Conservation (phyloP, 2,113 vertebrate genomes). For the Phaetusa simplex region DNA sequence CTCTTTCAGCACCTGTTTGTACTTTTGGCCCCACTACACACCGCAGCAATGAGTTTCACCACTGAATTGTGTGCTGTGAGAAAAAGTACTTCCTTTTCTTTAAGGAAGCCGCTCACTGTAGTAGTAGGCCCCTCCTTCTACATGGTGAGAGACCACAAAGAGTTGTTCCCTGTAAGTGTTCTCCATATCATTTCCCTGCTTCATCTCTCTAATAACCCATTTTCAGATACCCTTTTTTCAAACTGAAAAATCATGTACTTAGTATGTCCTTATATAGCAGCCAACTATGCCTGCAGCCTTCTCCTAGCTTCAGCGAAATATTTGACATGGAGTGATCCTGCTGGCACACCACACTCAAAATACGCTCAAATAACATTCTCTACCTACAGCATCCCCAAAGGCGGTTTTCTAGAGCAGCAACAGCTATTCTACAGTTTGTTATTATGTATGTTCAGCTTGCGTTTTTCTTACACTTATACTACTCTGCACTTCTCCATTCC, state of each 20-base stretch:
- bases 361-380: background rate
- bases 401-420: background rate
- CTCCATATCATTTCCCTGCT: background rate
- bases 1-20: background rate
- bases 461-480: fast-evolving
- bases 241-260: background rate
- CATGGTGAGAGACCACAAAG: background rate
- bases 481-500: background rate
- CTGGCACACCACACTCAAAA: background rate
- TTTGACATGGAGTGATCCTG: background rate
- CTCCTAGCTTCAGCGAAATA: background rate
- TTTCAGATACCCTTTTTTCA: background rate
- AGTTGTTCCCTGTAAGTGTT: background rate
- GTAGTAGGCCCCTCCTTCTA: background rate
- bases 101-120: background rate
- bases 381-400: background rate
- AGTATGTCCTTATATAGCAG: background rate
- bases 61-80: background rate
- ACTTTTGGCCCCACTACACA: background rate
- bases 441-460: background rate
- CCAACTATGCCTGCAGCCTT: background rate
- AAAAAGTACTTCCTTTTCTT: background rate
- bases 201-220: background rate
- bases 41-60: background rate
- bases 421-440: background rate